phyloP scores from a whole-genome alignment of 2,888 invertebrate genomes.

The Cataglyphis rosenhaueri region DNA sequence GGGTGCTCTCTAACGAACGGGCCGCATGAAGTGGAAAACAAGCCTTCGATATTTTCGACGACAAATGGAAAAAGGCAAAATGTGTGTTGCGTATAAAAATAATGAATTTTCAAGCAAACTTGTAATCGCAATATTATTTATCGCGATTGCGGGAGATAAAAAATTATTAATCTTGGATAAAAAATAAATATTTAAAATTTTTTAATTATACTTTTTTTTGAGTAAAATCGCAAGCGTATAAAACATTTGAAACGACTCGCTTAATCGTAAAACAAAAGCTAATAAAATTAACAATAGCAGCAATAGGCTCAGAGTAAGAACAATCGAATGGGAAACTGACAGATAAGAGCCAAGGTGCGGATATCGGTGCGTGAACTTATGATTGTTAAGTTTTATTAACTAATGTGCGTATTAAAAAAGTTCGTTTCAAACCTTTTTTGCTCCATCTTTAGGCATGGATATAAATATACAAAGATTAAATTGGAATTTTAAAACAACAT shows the following conservation, averaged over 20 bases:
- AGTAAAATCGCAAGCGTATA: background rate
- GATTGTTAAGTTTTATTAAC: no score
- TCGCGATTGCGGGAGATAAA: background rate
- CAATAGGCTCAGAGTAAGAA: no score
- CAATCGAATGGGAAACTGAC: no score
- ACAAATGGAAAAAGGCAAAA: background rate
- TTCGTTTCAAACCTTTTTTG: no score
- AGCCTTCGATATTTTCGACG: slow-evolving; percentile 14
- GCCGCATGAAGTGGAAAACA: slow-evolving; percentile 34
- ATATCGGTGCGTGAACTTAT: no score
- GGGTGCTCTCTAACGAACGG: slow-evolving; percentile 37
- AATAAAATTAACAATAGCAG: no score
- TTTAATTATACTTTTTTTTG: background rate
- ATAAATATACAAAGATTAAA: no score
- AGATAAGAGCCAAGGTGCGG: no score
- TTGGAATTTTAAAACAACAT: no score
- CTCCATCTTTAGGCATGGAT: no score
- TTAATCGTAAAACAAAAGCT: background rate
- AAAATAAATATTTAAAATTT: slow-evolving; percentile 9
- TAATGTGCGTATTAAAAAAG: no score
- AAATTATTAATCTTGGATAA: slow-evolving; percentile 15
- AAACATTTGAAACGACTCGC: background rate
- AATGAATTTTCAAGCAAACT: slow-evolving; percentile 8
- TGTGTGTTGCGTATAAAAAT: slow-evolving; percentile 12
- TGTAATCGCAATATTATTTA: slow-evolving; percentile 12